A percentile compares a stretch with the other conserved stretches of the same genome.
Evolutionary conservation across 1,140 invertebrate species (phyloP).

Genomic region (Drosophila hydei): DNA sequence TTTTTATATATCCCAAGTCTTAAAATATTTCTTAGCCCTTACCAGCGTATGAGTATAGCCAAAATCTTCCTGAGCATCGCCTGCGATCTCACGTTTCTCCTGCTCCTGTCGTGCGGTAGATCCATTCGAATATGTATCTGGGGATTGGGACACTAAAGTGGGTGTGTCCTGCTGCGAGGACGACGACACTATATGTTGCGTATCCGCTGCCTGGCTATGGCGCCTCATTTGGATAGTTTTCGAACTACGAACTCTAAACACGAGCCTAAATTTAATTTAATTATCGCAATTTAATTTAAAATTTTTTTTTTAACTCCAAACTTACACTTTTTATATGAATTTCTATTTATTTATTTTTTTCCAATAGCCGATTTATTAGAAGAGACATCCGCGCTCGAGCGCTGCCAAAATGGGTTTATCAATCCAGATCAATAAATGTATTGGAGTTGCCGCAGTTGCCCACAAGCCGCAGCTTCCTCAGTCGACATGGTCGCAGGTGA

Average conservation of each 20-base stretch:
- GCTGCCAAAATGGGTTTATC: slow-evolving; percentile 36
- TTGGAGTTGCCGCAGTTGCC: slow-evolving; percentile 22
- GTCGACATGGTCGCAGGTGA: slow-evolving; percentile 18
- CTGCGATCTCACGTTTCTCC: slow-evolving; percentile 27
- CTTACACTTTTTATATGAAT: slow-evolving; percentile 24
- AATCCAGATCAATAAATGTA: slow-evolving; percentile 12
- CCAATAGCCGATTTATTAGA: slow-evolving; percentile 1
- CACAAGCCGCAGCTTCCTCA: background rate
- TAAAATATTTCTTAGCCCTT: slow-evolving; percentile 1
- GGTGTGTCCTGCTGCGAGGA: slow-evolving; percentile 22
- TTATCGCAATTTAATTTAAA: background rate
- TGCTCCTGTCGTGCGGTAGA: slow-evolving; percentile 20
- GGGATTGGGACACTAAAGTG: slow-evolving; percentile 3
- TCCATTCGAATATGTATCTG: slow-evolving; percentile 22
- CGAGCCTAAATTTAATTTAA: background rate
- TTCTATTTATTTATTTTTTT: no score
- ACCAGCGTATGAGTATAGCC: slow-evolving; percentile 48
- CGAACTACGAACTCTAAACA: no score
- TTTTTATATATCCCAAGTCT: background rate
- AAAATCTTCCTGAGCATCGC: slow-evolving; percentile 43
- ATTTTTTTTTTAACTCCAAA: background rate
- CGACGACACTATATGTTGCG: slow-evolving; percentile 31
- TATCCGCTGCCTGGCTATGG: slow-evolving; percentile 19
- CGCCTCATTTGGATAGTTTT: slow-evolving; percentile 6
- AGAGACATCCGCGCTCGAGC: slow-evolving; percentile 34